Base-by-base conservation (phyloP, 2,113 vertebrate genomes). In the Urocolius indicus region DNA sequence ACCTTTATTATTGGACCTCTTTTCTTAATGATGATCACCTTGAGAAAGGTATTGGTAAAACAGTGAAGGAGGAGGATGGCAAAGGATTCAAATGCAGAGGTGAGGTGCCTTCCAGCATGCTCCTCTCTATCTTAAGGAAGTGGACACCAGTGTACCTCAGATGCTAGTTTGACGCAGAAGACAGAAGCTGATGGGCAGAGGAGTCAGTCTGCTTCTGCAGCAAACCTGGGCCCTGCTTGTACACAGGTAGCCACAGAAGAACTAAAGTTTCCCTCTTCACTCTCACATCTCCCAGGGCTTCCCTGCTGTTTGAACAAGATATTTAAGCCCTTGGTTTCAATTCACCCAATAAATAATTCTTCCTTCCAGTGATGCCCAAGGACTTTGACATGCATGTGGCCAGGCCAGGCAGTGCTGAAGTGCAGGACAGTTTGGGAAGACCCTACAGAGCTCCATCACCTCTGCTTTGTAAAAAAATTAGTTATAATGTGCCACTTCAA, bases 401-500 rank as follows among this genome's bases (percentile, higher is more conserved):
- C 43, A 75, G 63, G 30, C 22, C 2, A 2, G 45, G 24, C 36
- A 72, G 46, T 2, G 6, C 36, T 55, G 17, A 58, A 68, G 34
- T 2, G 21, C 38, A 29, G 45, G 38, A 55, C 20, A 12, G 19
- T 38, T 57, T 16, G n/a, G 43, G 29, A 67, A 77, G 36, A 49
- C 19, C 15, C n/a, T 76, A 15, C 14, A 57, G 62, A 87, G 54
- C 41, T 75, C 13, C 67, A 59, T 6, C 16, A 41, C 16, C 41
- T 74, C 49, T 77, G 26, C 65, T 83, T 55, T 30, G 3, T 11
- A 38, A 48, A 82, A 67, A 95, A 94, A 55, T 4, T 45, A 12
- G 16, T 57, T 84, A 23, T 32, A 46, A 48, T 17, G 9, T 8
- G 11, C 8, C 48, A 63, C 29, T 85, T 91, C 0, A 0, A 82